Conservation (phyloP, 1,140 invertebrate genomes). For the Pseudobourletiella spinata region DNA sequence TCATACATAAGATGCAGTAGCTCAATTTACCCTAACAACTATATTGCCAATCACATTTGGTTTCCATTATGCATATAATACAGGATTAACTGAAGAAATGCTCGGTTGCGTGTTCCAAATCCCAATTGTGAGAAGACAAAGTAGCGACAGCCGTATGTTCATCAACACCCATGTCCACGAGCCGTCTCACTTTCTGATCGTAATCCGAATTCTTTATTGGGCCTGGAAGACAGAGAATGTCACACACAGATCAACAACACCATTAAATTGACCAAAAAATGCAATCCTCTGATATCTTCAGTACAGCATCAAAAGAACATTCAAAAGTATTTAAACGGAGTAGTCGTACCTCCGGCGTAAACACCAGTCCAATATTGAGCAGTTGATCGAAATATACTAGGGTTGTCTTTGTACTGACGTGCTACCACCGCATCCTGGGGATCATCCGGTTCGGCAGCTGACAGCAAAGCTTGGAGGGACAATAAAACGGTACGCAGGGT, state of each 20-base stretch:
- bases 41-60: slow-evolving; percentile 1
- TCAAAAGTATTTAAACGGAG: too few species aligned
- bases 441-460: slow-evolving; percentile 91
- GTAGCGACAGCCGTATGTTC: slow-evolving; percentile 70
- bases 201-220: slow-evolving; percentile 63
- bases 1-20: too few species aligned
- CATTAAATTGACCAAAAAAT: background rate
- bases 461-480: slow-evolving; percentile 82
- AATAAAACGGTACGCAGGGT: slow-evolving; percentile 90
- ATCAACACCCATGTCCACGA: slow-evolving; percentile 81
- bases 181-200: slow-evolving; percentile 67
- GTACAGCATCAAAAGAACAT: too few species aligned
- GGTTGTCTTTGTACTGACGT: slow-evolving; percentile 84
- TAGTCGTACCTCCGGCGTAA: slow-evolving; percentile 83
- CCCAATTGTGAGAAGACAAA: slow-evolving; percentile 81
- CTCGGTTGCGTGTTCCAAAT: slow-evolving; percentile 76
- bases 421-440: slow-evolving; percentile 91
- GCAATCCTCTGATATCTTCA: too few species aligned
- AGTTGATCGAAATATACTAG: slow-evolving; percentile 74
- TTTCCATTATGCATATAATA: background rate
- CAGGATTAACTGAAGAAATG: slow-evolving; percentile 68
- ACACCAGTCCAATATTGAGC: slow-evolving; percentile 90
- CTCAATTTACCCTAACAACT: background rate
- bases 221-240: slow-evolving; percentile 45
- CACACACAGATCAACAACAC: background rate